These are phyloP conservation scores for Drosophila dives DNA, from an alignment of 2,888 invertebrate genomes.

Conservation along the genomic window DNA sequence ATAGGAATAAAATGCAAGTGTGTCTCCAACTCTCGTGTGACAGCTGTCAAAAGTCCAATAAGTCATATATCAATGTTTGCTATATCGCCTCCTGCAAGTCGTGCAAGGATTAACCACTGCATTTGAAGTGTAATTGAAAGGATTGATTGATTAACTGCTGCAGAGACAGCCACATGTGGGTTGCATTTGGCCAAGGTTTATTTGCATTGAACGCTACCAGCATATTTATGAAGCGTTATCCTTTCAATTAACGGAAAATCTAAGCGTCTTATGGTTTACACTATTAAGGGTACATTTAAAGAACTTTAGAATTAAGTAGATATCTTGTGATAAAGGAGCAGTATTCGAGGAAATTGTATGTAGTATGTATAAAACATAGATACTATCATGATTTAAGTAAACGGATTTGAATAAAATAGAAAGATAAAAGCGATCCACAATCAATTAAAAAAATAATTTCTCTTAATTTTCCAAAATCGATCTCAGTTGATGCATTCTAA, in stretches of 20 bases:
- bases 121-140: conserved; percentile 54
- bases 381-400: not conserved
- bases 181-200: conserved; percentile 18
- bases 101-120: conserved; percentile 55
- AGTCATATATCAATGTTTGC: conserved; percentile 71
- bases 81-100: conserved; percentile 39
- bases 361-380: not conserved
- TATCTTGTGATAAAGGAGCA: not conserved
- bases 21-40: conserved; percentile 65
- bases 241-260: conserved; percentile 17
- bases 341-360: not conserved
- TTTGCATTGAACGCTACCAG: conserved; percentile 36
- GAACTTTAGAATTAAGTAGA: not conserved
- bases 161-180: conserved; percentile 54
- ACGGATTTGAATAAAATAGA: not conserved
- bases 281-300: not conserved
- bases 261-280: too few species aligned
- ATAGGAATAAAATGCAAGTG: conserved; percentile 53
- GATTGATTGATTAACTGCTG: conserved; percentile 58
- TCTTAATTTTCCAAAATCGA: too few species aligned
- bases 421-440: not conserved
- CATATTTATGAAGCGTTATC: conserved; percentile 20
- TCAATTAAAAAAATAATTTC: not conserved
- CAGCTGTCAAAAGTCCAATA: conserved; percentile 82
- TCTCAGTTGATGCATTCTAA: too few species aligned